phyloP scores from a whole-genome alignment of 2,888 invertebrate genomes.

The Eledone cirrhosa region DNA sequence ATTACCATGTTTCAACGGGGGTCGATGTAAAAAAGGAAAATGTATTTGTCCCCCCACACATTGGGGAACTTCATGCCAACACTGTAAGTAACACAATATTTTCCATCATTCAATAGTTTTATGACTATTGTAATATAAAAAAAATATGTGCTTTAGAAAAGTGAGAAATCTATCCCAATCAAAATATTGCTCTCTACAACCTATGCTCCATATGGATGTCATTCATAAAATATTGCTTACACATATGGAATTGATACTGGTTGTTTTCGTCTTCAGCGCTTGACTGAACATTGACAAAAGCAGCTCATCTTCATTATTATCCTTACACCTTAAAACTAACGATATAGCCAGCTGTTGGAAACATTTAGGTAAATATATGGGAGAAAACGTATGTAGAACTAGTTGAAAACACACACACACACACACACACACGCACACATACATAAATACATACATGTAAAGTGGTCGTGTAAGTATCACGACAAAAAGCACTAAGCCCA shows the following conservation, averaged over 20 bases:
- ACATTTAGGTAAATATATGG: too few relatives aligned
- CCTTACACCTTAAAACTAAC: too few relatives aligned
- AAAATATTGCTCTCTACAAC: conserved; percentile 3
- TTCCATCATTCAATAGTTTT: neutral
- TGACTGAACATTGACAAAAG: too few relatives aligned
- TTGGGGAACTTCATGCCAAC: conserved; percentile 56
- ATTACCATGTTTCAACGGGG: conserved; percentile 56
- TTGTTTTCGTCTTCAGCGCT: too few relatives aligned
- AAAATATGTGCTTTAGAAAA: neutral
- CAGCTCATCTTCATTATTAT: neutral
- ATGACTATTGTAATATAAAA: neutral
- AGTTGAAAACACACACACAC: too few relatives aligned
- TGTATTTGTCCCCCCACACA: conserved; percentile 58
- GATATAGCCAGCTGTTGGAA: too few relatives aligned
- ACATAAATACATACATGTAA: too few relatives aligned
- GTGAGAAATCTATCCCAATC: neutral
- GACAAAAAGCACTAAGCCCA: too few relatives aligned
- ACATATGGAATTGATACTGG: too few relatives aligned
- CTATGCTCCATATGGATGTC: neutral
- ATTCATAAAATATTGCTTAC: neutral
- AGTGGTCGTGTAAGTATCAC: too few relatives aligned
- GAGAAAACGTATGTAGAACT: too few relatives aligned
- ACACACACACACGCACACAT: too few relatives aligned
- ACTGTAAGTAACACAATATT: conserved; percentile 46
- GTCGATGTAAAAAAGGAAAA: conserved; percentile 56